phyloP scores from a whole-genome alignment of 2,113 vertebrate species.

The Echinops telfairi region DNA sequence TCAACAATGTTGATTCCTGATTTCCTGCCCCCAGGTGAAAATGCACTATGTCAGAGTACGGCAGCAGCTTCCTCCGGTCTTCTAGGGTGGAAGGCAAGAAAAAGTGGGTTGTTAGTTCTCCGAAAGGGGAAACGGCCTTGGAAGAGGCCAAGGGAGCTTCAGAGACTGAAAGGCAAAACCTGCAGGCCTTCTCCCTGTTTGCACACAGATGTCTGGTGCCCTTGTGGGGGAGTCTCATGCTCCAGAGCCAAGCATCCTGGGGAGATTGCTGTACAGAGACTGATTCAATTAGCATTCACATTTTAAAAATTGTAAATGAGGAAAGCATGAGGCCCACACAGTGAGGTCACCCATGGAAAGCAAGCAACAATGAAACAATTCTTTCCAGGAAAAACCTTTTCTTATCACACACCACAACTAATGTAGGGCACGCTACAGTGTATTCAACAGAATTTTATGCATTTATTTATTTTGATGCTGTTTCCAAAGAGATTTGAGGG shows the following conservation, averaged over 20 bases:
- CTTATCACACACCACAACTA: not conserved
- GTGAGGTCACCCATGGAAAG: not conserved
- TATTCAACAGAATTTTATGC: constrained; percentile 30
- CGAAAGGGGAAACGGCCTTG: no score
- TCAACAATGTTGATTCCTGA: not conserved
- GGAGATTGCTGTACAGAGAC: not conserved
- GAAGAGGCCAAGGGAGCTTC: fast-evolving
- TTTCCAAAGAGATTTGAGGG: constrained; percentile 30
- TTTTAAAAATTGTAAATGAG: not conserved
- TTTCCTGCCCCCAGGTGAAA: not conserved
- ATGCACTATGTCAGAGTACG: not conserved
- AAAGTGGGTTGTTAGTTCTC: no score
- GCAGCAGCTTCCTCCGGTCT: not conserved
- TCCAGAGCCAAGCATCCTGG: not conserved
- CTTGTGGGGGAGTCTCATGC: no score
- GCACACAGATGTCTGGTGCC: fast-evolving
- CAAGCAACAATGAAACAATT: not conserved
- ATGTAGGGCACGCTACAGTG: not conserved
- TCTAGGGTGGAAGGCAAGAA: no score
- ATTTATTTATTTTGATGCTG: constrained; percentile 31
- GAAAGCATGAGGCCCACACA: not conserved
- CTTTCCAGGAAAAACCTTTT: not conserved
- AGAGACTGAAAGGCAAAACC: not conserved
- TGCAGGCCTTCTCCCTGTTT: not conserved
- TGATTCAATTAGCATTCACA: not conserved